Conservation (phyloP, 2,113 vertebrate genomes). For the Malurus melanocephalus region DNA sequence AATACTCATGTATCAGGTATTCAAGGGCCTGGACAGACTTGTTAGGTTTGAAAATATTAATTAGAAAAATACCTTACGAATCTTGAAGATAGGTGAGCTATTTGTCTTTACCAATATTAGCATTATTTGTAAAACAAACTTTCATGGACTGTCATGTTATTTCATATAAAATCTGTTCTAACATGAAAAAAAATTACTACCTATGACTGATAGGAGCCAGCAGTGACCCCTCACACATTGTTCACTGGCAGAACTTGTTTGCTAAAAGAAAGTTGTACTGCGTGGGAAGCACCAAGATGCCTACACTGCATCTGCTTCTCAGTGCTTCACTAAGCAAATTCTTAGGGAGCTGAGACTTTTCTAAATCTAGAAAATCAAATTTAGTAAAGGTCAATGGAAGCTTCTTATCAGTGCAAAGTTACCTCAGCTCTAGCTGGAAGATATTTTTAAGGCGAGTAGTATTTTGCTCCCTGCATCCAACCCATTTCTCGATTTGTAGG, state of each 20-base stretch:
- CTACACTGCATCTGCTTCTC: slow-evolving; percentile 59
- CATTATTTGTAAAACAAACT: neutral
- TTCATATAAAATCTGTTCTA: neutral
- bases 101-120: neutral
- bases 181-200: neutral
- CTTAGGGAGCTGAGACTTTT: slow-evolving; percentile 16
- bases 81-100: neutral
- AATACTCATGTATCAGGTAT: neutral
- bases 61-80: neutral
- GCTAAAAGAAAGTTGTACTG: slow-evolving; percentile 40
- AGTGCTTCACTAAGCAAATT: slow-evolving; percentile 48
- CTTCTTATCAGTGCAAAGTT: slow-evolving; percentile 27
- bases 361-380: slow-evolving; percentile 54
- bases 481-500: neutral
- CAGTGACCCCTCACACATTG: slow-evolving; percentile 6
- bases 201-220: neutral
- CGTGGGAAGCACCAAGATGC: slow-evolving; percentile 52
- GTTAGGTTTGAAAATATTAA: neutral
- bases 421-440: slow-evolving; percentile 17
- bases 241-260: slow-evolving; percentile 5
- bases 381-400: slow-evolving; percentile 50
- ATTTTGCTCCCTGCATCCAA: slow-evolving; percentile 34
- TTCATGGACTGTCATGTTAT: neutral
- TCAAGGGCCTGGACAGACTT: neutral
- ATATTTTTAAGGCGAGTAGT: slow-evolving; percentile 42